A percentile compares a stretch with the other conserved stretches of the same genome.
Evolutionary conservation across 2,797 vertebrate species (phyloP).

Genomic region (Streptopelia turtur): DNA sequence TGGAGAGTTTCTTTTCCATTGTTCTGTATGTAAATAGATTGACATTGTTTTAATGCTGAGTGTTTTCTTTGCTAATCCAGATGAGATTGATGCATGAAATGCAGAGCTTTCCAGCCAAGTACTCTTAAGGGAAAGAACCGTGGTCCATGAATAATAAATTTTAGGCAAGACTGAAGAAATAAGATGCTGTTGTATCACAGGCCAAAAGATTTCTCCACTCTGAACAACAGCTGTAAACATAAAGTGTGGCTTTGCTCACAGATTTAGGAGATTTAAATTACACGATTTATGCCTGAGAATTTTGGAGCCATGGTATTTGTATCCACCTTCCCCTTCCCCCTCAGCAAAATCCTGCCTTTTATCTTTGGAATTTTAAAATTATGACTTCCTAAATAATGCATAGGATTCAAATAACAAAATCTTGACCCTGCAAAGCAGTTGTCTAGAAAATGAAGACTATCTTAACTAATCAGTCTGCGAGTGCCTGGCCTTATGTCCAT

Average conservation of each 20-base stretch:
- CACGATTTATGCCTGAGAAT: constrained; percentile 37
- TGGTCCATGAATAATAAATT: constrained; percentile 64
- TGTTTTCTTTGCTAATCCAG: constrained; percentile 73
- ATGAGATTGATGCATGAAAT: constrained; percentile 65
- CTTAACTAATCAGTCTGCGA: background rate
- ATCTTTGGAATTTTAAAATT: constrained; percentile 28
- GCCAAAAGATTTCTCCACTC: constrained; percentile 44
- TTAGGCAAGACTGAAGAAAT: constrained; percentile 59
- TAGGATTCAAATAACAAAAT: constrained; percentile 9
- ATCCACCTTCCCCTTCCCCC: background rate
- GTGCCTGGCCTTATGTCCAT: background rate
- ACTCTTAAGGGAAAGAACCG: constrained; percentile 32
- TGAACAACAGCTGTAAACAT: constrained; percentile 55
- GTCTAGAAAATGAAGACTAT: background rate
- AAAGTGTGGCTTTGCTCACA: background rate
- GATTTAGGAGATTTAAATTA: constrained; percentile 53
- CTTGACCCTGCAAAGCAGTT: background rate
- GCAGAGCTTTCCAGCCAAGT: constrained; percentile 47
- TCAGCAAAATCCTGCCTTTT: constrained; percentile 5
- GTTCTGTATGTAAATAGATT: constrained; percentile 50
- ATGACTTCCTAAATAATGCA: constrained; percentile 23
- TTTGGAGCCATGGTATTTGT: background rate
- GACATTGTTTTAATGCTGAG: constrained; percentile 46
- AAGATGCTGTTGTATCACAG: background rate
- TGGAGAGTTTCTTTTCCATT: constrained; percentile 49